phyloP scores from a whole-genome alignment of 2,888 invertebrate species.

The Chalcosyrphus nemorum region DNA sequence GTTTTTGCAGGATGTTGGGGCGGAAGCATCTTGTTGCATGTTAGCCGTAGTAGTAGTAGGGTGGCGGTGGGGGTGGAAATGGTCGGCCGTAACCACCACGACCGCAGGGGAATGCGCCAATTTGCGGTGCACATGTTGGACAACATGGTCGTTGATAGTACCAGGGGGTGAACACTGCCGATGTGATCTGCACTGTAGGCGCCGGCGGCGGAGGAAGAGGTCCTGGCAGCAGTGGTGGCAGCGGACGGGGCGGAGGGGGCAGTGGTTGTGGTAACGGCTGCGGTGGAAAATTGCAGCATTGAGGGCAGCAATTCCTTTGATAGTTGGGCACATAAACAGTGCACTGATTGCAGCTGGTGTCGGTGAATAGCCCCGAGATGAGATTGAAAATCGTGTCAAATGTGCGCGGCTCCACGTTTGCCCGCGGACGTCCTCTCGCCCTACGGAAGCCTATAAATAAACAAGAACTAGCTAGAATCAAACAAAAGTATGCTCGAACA shows the following conservation, averaged over 20 bases:
- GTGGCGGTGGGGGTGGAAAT: conserved; percentile 32
- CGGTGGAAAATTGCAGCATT: conserved; percentile 53
- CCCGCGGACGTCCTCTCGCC: conserved; percentile 1
- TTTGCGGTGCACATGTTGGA: conserved; percentile 67
- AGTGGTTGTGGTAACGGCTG: conserved; percentile 29
- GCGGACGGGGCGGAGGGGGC: conserved; percentile 56
- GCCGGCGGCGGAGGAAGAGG: conserved; percentile 44
- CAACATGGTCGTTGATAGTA: conserved; percentile 61
- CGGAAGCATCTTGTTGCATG: conserved; percentile 64
- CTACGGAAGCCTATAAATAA: conserved; percentile 26
- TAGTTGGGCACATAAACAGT: conserved; percentile 49
- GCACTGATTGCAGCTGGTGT: conserved; percentile 46
- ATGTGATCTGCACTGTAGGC: conserved; percentile 49
- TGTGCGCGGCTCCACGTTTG: conserved; percentile 34
- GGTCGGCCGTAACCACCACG: conserved; percentile 43
- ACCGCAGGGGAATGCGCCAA: conserved; percentile 63
- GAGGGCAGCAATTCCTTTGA: conserved; percentile 77
- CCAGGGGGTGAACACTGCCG: conserved; percentile 43
- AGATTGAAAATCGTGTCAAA: conserved; percentile 42
- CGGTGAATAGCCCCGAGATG: conserved; percentile 35
- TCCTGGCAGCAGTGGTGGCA: conserved; percentile 70
- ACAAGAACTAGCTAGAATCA: neutral
- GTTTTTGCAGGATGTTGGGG: conserved; percentile 13
- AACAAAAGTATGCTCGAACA: neutral
- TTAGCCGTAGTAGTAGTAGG: conserved; percentile 57